phyloP scores from a whole-genome alignment of 2,113 vertebrate species.

The Thomomys bottae region DNA sequence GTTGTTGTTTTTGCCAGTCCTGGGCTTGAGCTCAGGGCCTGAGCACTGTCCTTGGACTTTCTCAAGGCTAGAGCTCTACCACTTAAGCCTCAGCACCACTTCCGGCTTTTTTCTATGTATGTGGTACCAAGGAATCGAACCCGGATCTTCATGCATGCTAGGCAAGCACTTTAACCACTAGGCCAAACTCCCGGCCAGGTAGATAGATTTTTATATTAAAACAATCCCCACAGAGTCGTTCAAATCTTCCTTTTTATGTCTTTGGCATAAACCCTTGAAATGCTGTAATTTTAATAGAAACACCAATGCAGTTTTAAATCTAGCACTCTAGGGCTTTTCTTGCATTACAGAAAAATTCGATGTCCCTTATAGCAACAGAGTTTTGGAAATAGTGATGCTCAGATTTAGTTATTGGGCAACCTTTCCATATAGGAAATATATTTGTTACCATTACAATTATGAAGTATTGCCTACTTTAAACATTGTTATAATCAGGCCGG shows the following conservation, averaged over 20 bases:
- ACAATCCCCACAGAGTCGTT: conserved; percentile 65
- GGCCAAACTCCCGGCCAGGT: too few species aligned
- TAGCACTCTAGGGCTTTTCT: conserved; percentile 61
- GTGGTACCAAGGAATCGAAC: too few species aligned
- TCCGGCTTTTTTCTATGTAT: too few species aligned
- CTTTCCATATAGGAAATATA: conserved; percentile 47
- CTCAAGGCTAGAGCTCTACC: too few species aligned
- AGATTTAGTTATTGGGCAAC: conserved; percentile 56
- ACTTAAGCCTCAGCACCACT: too few species aligned
- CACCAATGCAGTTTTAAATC: conserved; percentile 73
- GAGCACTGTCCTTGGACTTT: too few species aligned
- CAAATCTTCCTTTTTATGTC: conserved; percentile 62
- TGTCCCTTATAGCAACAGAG: conserved; percentile 29
- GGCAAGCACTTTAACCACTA: too few species aligned
- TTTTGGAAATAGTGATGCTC: conserved; percentile 6
- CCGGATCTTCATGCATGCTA: too few species aligned
- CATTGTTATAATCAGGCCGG: not conserved
- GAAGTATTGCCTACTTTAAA: conserved; percentile 15
- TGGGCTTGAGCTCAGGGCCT: too few species aligned
- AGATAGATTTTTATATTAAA: conserved; percentile 69
- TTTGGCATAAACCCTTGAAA: conserved; percentile 74
- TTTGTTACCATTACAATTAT: conserved; percentile 48
- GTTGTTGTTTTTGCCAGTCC: too few species aligned
- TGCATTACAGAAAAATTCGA: conserved; percentile 48
- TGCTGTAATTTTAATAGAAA: conserved; percentile 79